Evolutionary conservation across 2,797 vertebrate genomes (phyloP), one percentile per base, ranked within the genome.

Genomic region (Pachyuromys duprasi): DNA sequence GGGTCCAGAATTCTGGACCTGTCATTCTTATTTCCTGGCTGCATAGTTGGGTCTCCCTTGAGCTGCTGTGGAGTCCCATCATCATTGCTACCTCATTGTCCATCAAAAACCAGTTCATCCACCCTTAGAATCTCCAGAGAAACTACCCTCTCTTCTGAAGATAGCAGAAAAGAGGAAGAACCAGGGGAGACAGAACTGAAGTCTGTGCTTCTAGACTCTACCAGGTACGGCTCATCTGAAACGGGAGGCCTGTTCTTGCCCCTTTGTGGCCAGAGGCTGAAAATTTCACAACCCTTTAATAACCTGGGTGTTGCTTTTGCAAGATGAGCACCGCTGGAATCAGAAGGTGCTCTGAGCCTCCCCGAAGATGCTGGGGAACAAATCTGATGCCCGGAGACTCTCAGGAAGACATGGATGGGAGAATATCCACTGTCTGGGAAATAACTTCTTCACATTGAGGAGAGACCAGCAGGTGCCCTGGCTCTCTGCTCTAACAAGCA

Each of bases 351-450:
- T 33, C 89, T 57, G 60, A 31, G 81, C 90, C 96, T 83, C 92
- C 88, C 90, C 90, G 86, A 42, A 93, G 82, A 62, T 95, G 93
- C 60, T 0, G 20, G 79, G 63, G 95, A 69, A 81, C 67, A 90
- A 84, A 75, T 92, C 76, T 81, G 74, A 42, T 2, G 18, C 65
- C 55, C 94, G 89, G 96, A 96, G 84, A 45, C 31, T 86, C 86
- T 91, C 55, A 39, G 84, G 57, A 88, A 89, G 80, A 84, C 65
- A 67, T 3, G 6, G 69, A 55, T 81, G 89, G 39, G 24, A 70
- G 90, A 45, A n/a, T 11, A 93, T n/a, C n/a, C 62, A 67, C 49
- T 86, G 8, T 42, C 81, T 92, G 55, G 65, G 90, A 89, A 94
- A 86, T 2, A 67, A 62, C 31, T 33, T 33, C 33, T 89, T 26